These are phyloP conservation scores for Cerastis leucographa DNA, from an alignment of 2,888 invertebrate genomes.

Conservation along the genomic window DNA sequence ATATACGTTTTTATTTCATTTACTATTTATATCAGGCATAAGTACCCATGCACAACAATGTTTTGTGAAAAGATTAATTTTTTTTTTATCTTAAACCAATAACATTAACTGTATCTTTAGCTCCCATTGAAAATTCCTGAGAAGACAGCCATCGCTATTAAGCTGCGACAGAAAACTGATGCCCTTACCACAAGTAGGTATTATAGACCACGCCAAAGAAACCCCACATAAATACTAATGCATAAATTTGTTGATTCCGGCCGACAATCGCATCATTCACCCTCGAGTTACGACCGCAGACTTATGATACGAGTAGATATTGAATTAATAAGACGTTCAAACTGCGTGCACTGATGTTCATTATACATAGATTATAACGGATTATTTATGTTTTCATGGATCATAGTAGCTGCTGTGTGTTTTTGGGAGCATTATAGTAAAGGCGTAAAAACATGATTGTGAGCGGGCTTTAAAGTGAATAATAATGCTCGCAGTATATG, in stretches of 20 bases:
- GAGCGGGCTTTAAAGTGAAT: neutral
- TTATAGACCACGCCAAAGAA: slow-evolving; percentile 22
- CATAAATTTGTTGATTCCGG: slow-evolving; percentile 37
- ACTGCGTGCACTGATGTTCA: slow-evolving; percentile 48
- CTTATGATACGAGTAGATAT: slow-evolving; percentile 61
- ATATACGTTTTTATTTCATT: no score
- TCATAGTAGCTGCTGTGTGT: neutral
- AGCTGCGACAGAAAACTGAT: neutral
- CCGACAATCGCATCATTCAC: slow-evolving; percentile 35
- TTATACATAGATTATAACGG: slow-evolving; percentile 40
- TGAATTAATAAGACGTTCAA: slow-evolving; percentile 66
- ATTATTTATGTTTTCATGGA: slow-evolving; percentile 48
- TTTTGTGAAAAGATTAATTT: no score
- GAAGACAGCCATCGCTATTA: neutral
- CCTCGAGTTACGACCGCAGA: slow-evolving; percentile 38
- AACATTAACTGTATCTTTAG: neutral
- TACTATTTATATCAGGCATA: no score
- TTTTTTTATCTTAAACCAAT: neutral
- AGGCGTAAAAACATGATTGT: neutral
- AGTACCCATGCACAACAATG: no score
- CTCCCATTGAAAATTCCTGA: neutral
- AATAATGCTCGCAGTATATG: neutral
- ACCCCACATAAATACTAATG: slow-evolving; percentile 10
- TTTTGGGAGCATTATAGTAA: slow-evolving; percentile 4
- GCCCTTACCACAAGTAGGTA: neutral